Conservation (phyloP, 2,113 vertebrate species). For the Dissostichus mawsoni region DNA sequence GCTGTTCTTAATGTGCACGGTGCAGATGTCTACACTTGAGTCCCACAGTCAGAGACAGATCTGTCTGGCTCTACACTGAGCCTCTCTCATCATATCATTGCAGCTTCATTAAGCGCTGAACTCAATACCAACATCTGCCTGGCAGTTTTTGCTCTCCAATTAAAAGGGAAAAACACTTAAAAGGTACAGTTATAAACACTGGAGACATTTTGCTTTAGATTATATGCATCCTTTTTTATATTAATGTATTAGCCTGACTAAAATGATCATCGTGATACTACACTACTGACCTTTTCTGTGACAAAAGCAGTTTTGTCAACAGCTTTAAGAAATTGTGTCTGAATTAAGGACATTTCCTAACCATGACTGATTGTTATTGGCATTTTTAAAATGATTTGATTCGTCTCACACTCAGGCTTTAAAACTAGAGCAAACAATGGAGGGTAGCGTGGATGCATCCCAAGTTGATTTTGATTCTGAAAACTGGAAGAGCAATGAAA, state of each 20-base stretch:
- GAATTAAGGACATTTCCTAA: not conserved
- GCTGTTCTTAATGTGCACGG: conserved; percentile 67
- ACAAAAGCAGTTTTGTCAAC: not conserved
- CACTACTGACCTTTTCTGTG: not conserved
- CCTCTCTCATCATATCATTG: conserved; percentile 62
- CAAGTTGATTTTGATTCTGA: conserved; percentile 1
- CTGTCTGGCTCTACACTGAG: conserved; percentile 64
- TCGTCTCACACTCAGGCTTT: not conserved
- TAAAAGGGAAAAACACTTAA: conserved; percentile 8
- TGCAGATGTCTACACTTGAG: conserved; percentile 74
- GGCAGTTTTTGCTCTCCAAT: conserved; percentile 52
- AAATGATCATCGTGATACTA: not conserved
- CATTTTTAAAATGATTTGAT: not conserved
- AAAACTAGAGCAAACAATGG: not conserved
- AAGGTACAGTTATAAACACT: conserved; percentile 17
- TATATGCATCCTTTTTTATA: not conserved
- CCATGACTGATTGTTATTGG: not conserved
- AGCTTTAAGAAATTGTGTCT: not conserved
- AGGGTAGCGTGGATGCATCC: not conserved
- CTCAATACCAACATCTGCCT: conserved; percentile 57
- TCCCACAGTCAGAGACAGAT: conserved; percentile 71
- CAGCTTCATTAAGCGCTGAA: conserved; percentile 63
- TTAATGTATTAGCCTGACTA: not conserved
- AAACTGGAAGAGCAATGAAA: conserved; percentile 10
- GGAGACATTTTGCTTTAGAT: not conserved